Evolutionary conservation across 2,113 vertebrate genomes (phyloP).

Genomic region (Myrmophylax atrothorax): DNA sequence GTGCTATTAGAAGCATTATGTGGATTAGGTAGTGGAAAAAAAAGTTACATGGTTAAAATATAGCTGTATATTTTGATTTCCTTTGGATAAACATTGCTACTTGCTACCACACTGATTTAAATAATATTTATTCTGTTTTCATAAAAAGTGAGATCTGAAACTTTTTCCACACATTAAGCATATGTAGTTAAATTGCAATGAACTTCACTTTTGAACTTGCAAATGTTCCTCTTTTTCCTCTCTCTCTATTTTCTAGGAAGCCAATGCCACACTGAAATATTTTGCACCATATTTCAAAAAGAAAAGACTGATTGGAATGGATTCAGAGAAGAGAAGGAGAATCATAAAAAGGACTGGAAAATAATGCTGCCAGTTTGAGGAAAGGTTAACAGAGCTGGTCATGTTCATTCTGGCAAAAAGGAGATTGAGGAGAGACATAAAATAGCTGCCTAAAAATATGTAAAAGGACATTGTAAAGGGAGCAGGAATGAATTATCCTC

Average conservation of each 20-base stretch:
- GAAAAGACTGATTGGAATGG: not conserved
- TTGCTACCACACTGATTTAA: not conserved
- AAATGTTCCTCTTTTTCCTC: not conserved
- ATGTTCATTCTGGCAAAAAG: not conserved
- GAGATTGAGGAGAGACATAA: conserved; percentile 2
- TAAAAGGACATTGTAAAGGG: not conserved
- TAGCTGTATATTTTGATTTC: not conserved
- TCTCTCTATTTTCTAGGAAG: not conserved
- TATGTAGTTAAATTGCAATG: not conserved
- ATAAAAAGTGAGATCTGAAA: not conserved
- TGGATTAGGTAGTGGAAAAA: not conserved
- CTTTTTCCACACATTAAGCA: rapidly evolving
- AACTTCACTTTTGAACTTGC: not conserved
- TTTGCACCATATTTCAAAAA: not conserved
- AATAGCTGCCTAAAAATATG: not conserved
- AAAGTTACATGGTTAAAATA: not conserved
- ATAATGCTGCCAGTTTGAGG: not conserved
- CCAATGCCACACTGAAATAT: not conserved
- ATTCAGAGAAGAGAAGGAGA: not conserved
- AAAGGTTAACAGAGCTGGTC: not conserved
- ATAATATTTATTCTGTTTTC: not conserved
- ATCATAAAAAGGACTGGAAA: not conserved
- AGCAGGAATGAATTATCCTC: not conserved
- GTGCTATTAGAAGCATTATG: not conserved
- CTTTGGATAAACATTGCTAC: not conserved